Evolutionary conservation across 2,888 invertebrate species (phyloP).

Genomic region (Loripinus fragilis): DNA sequence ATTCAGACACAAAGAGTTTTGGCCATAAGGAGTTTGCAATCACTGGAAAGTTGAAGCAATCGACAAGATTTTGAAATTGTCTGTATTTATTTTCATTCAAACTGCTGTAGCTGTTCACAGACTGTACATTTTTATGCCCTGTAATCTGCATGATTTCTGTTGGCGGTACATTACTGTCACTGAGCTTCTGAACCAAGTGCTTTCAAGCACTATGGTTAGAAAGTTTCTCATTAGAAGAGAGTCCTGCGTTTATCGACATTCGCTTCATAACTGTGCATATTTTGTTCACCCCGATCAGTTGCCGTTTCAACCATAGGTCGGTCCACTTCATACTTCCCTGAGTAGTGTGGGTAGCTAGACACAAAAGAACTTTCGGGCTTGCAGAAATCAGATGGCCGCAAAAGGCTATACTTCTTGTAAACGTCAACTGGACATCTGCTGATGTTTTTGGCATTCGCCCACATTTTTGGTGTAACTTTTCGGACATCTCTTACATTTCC

Average conservation of each 20-base stretch:
- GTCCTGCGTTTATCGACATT: conserved; percentile 22
- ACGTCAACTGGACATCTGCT: conserved; percentile 23
- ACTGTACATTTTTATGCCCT: too few relatives aligned
- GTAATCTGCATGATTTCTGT: too few relatives aligned
- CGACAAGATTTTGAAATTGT: too few relatives aligned
- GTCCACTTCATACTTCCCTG: neutral
- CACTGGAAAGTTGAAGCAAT: too few relatives aligned
- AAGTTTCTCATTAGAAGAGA: conserved; percentile 18
- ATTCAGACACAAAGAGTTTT: too few relatives aligned
- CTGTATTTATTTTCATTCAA: too few relatives aligned
- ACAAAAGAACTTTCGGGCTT: conserved; percentile 26
- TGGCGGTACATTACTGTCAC: too few relatives aligned
- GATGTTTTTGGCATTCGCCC: conserved; percentile 18
- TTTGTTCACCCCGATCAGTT: conserved; percentile 38
- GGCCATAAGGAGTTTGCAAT: too few relatives aligned
- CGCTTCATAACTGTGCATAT: conserved; percentile 17
- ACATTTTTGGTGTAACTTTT: conserved; percentile 40
- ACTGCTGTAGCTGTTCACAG: too few relatives aligned
- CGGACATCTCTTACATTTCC: conserved; percentile 36
- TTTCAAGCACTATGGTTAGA: conserved; percentile 13
- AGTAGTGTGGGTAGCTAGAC: conserved; percentile 32
- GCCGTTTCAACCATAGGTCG: conserved; percentile 35
- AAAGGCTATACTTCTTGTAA: conserved; percentile 27
- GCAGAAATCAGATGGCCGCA: conserved; percentile 28
- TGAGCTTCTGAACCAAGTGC: neutral